Percentiles rank a stretch among this genome's conserved stretches.
These are phyloP conservation scores for Linyphia triangularis DNA, from an alignment of 2,888 invertebrate species.

Conservation along the genomic window DNA sequence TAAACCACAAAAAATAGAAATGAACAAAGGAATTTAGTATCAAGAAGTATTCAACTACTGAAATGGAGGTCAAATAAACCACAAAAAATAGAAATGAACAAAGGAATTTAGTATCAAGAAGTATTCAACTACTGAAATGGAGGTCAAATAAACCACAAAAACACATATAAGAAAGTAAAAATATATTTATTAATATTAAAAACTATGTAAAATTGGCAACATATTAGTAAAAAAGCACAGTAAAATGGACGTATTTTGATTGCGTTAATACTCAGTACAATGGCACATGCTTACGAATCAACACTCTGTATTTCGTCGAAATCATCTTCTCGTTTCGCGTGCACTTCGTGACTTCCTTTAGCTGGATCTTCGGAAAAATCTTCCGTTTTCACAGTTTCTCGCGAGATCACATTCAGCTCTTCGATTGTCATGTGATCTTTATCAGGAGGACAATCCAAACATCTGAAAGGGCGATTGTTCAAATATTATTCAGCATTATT, in stretches of 20 bases:
- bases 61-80: too few relatives aligned
- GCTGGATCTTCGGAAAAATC: constrained; percentile 48
- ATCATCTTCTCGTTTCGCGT: constrained; percentile 46
- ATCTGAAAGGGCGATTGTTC: constrained; percentile 13
- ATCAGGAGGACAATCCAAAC: constrained; percentile 62
- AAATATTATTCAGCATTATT: too few relatives aligned
- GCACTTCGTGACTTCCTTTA: constrained; percentile 36
- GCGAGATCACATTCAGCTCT: constrained; percentile 53
- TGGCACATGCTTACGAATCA: constrained; percentile 46
- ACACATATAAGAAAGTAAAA: too few relatives aligned
- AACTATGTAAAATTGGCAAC: constrained; percentile 45
- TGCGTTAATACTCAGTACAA: constrained; percentile 9
- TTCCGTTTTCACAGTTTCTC: constrained; percentile 54
- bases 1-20: too few relatives aligned
- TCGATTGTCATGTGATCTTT: constrained; percentile 68
- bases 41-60: too few relatives aligned
- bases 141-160: too few relatives aligned
- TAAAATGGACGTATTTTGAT: constrained; percentile 64
- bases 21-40: too few relatives aligned
- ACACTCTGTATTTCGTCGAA: constrained; percentile 66
- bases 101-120: too few relatives aligned
- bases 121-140: too few relatives aligned
- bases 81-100: too few relatives aligned
- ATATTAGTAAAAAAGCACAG: constrained; percentile 22
- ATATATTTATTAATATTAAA: constrained; percentile 24